Base-by-base conservation (phyloP, 1,140 invertebrate genomes). In the Heliothis subflexa region DNA sequence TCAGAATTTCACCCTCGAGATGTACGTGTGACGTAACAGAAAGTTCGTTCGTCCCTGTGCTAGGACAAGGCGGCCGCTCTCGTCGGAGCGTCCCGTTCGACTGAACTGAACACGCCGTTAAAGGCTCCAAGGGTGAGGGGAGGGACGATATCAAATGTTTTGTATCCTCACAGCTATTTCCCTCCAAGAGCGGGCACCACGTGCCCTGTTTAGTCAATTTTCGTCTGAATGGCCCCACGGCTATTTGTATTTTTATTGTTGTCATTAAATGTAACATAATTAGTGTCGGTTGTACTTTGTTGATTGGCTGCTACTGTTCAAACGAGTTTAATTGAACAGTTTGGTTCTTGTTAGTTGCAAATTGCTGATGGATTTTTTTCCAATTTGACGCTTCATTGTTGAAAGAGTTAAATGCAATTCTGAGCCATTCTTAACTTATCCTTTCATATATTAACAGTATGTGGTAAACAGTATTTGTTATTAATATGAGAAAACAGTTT, bases 181-280 rank as follows among this genome's bases (percentile, higher is more conserved):
- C 86, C 75, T 75, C 71, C 71, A 74, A 85, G 79, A 86, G 82
- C 84, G 77, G 83, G 77, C 78, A 91, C 90, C 91, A 93, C 91
- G 90, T 92, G 91, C 86, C 87, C 68, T 81, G 85, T 83, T 86
- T 87, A 89, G 90, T 92, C 85, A 90, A 89, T 93, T 91, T 90
- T 87, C 82, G 82, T 84, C 83, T 85, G 83, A 87, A 89, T 88
- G 81, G 84, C 81, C 83, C 79, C 74, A 79, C 72, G 80, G 83
- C 84, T 85, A 83, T 89, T 85, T 86, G 83, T 85, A 84, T 86
- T 93, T 91, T 91, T 91, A 89, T 89, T 85, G 86, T 85, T 78
- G 84, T 81, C 85, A 82, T 87, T 88, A 90, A 89, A 86, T 82
- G 82, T 78, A 82, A 88, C 82, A 84, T 86, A 86, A 87, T 88